These are phyloP conservation scores for Lerema accius DNA, from an alignment of 1,140 invertebrate species.

Conservation along the genomic window DNA sequence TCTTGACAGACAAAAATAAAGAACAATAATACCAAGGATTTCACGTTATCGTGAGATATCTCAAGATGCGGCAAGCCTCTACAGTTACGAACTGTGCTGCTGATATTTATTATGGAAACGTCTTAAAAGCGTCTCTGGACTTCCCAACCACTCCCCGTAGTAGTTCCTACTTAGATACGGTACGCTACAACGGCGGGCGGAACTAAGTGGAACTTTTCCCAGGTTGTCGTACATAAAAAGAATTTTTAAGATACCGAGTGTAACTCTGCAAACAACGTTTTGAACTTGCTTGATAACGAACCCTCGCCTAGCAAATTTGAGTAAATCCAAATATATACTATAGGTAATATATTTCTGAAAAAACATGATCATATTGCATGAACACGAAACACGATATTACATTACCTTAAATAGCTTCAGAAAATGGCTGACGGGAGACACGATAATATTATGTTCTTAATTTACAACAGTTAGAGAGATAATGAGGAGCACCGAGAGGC, in stretches of 20 bases:
- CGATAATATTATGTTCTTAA: conserved; percentile 56
- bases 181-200: conserved; percentile 61
- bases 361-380: conserved; percentile 14
- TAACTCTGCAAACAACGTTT: conserved; percentile 58
- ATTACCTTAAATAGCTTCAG: conserved; percentile 26
- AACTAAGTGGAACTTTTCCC: conserved; percentile 79
- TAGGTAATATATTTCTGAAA: conserved; percentile 3
- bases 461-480: conserved; percentile 55
- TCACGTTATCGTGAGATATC: conserved; percentile 33
- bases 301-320: not conserved
- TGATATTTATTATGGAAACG: conserved; percentile 72
- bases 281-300: conserved; percentile 40
- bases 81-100: conserved; percentile 53
- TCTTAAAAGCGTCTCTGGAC: conserved; percentile 73
- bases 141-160: conserved; percentile 62
- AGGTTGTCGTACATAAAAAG: conserved; percentile 75
- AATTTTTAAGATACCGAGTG: conserved; percentile 72
- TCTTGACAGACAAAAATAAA: conserved; percentile 16
- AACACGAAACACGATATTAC: conserved; percentile 20
- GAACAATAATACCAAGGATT: conserved; percentile 17
- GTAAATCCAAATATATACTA: not conserved
- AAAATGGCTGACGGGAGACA: conserved; percentile 38
- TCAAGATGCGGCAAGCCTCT: conserved; percentile 40
- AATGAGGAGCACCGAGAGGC: conserved; percentile 57
- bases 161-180: conserved; percentile 72